These are phyloP conservation scores for Momotus momota DNA, from an alignment of 2,797 vertebrate genomes.

Conservation along the genomic window DNA sequence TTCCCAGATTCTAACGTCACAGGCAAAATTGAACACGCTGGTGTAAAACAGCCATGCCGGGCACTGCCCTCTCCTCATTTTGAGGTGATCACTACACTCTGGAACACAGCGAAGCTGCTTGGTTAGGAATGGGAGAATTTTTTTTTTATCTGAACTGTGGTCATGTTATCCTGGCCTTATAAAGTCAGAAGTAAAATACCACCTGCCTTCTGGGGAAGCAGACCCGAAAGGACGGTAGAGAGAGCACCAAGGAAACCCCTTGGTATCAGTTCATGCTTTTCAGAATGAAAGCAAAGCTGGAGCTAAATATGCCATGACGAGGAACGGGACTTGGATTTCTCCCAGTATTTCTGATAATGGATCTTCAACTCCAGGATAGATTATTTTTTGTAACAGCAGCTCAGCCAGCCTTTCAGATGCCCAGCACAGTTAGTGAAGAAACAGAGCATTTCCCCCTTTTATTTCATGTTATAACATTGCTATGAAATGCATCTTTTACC, in stretches of 20 bases:
- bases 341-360: not conserved
- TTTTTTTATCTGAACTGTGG: not conserved
- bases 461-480: not conserved
- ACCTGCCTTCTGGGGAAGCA: not conserved
- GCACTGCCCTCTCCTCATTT: not conserved
- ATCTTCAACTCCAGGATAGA: not conserved
- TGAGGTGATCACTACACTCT: not conserved
- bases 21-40: not conserved
- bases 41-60: not conserved
- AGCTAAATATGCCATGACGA: not conserved
- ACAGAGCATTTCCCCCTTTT: not conserved
- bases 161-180: not conserved
- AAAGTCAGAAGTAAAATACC: not conserved
- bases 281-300: not conserved
- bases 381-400: not conserved
- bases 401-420: not conserved
- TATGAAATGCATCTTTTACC: not conserved
- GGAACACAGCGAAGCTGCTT: not conserved
- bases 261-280: not conserved
- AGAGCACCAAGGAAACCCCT: not conserved
- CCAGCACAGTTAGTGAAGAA: not conserved
- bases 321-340: not conserved
- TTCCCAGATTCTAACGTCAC: not conserved
- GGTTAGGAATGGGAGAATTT: not conserved
- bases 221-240: not conserved